Evolutionary conservation across 2,113 vertebrate species (phyloP).

Genomic region (Urocolius indicus): DNA sequence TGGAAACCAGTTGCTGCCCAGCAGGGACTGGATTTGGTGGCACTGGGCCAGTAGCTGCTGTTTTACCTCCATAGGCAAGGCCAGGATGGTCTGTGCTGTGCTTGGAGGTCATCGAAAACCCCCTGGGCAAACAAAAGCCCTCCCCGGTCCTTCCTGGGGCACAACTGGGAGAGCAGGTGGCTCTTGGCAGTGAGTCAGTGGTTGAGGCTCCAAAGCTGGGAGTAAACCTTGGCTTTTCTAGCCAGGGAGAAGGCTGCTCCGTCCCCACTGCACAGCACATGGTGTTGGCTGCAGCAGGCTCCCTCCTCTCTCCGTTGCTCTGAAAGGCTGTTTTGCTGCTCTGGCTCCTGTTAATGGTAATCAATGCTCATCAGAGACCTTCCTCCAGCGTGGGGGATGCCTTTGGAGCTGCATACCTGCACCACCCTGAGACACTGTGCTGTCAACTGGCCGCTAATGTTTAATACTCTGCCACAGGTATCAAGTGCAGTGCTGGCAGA

Average conservation of each 20-base stretch:
- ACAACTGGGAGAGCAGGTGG: constrained; percentile 34
- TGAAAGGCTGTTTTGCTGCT: not conserved
- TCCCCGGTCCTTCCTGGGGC: constrained; percentile 35
- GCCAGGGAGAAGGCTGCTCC: not conserved
- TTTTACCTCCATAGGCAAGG: accelerated
- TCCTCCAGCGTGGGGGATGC: accelerated
- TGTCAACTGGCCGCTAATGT: accelerated
- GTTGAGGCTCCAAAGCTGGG: constrained; percentile 13
- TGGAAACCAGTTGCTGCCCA: not conserved
- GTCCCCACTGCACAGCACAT: accelerated
- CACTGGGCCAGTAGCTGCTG: accelerated
- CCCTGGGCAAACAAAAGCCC: not conserved
- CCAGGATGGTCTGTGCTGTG: not conserved
- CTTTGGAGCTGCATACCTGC: not conserved
- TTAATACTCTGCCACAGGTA: not conserved
- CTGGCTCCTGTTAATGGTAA: not conserved
- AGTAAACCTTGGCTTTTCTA: constrained; percentile 31
- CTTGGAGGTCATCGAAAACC: not conserved
- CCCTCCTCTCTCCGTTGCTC: not conserved
- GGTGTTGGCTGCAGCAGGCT: not conserved
- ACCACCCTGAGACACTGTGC: accelerated
- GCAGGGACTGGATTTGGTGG: not conserved
- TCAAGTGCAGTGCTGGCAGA: not conserved
- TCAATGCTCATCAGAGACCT: not conserved
- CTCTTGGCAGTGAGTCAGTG: not conserved